Base-by-base conservation (phyloP, 2,113 vertebrate genomes). In the Zosterops japonicus region DNA sequence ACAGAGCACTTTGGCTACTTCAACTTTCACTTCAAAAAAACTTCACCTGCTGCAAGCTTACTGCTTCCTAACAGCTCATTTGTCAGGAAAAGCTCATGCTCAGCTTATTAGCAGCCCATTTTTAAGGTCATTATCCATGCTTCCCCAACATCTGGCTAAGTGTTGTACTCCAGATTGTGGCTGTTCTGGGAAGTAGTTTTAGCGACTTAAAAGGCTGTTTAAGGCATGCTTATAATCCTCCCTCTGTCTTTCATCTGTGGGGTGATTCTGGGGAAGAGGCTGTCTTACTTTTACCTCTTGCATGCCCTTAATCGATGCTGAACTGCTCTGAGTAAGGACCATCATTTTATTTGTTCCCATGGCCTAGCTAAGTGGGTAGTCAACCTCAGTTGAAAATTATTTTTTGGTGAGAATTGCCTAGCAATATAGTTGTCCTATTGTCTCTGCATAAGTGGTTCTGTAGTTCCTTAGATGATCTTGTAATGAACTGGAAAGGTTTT, bases 91-190 rank as follows among this genome's bases (percentile, higher is more conserved):
- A 94, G 8, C 83, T 93, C 89, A 72, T 61, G 85, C 85, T 97
- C 81, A 97, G 91, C 89, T 95, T 95, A 95, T 96, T 97, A 97
- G 82, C 84, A 93, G 35, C 84, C 82, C 79, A 70, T 95, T 96
- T 96, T 95, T 93, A 95, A 47, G 6, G 79, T 94, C 84, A 90
- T 97, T 96, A 96, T 95, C 91, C 91, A 63, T 91, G 84, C 90
- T 97, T 95, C 84, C 85, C 90, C 85, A 95, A 94, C 93, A 97
- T 96, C 94, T 96, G 95, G 93, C 93, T 95, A 95, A 95, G 78
- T 94, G 90, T 86, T 95, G 69, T 95, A 59, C 75, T 91, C 93
- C 94, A 96, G 92, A 96, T 95, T 95, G 91, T 87, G 87, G 55
- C 84, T 93, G 93, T 90, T 96, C 90, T 95, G 85, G 84, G 87